These are phyloP conservation scores for Promerops cafer DNA, from an alignment of 2,113 vertebrate species.

Conservation along the genomic window DNA sequence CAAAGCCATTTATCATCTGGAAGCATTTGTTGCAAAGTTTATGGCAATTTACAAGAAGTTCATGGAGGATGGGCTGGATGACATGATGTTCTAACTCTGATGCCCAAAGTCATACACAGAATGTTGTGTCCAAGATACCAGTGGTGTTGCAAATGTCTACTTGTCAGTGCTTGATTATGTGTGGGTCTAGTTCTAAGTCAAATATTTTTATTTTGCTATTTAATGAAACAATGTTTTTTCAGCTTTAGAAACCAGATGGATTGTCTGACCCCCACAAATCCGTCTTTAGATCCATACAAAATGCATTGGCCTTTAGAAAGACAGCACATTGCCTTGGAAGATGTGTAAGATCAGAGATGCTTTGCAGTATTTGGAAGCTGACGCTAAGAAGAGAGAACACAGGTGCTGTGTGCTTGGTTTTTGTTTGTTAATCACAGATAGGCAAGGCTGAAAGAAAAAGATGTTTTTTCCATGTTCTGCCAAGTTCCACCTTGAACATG, in stretches of 20 bases:
- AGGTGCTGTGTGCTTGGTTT: not conserved
- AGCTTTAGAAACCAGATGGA: not conserved
- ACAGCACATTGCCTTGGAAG: not conserved
- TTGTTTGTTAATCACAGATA: not conserved
- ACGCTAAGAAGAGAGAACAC: not conserved
- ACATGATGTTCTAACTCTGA: slow-evolving; percentile 85
- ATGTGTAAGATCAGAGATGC: not conserved
- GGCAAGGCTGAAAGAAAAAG: not conserved
- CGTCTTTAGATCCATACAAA: not conserved
- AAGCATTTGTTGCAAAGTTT: slow-evolving; percentile 96
- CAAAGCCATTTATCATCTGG: slow-evolving; percentile 96
- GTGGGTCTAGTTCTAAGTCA: not conserved
- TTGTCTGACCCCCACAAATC: not conserved
- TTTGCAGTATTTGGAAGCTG: not conserved
- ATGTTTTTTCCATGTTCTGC: not conserved
- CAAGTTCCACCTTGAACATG: not conserved
- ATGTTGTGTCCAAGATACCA: not conserved
- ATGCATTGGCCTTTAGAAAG: not conserved
- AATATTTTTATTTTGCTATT: not conserved
- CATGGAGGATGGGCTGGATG: slow-evolving; percentile 97
- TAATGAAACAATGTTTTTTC: not conserved
- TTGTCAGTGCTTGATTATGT: not conserved
- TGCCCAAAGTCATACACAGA: not conserved
- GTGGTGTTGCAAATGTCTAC: not conserved
- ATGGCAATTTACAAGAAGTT: slow-evolving; percentile 99